These are phyloP conservation scores for Julus scanicus DNA, from an alignment of 2,888 invertebrate genomes.

Conservation along the genomic window DNA sequence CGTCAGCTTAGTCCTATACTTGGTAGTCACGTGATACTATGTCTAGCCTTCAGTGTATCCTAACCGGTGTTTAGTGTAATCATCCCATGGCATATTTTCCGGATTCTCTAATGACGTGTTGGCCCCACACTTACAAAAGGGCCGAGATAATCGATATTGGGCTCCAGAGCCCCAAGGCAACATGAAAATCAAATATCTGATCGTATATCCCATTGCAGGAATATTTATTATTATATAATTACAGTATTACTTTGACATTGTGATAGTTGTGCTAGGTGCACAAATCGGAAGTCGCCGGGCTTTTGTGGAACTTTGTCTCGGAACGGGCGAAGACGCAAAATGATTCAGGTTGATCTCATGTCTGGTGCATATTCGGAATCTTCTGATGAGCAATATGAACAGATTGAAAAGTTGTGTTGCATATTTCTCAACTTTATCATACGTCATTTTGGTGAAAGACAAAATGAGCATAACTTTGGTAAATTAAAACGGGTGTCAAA, in stretches of 20 bases:
- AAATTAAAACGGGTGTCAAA: not conserved
- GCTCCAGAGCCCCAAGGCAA: not conserved
- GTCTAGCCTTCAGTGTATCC: not conserved
- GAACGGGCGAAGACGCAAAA: not conserved
- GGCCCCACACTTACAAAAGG: constrained; percentile 6
- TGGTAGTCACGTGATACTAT: constrained; percentile 14
- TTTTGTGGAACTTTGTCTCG: not conserved
- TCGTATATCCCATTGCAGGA: constrained; percentile 10
- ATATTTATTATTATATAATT: constrained; percentile 41
- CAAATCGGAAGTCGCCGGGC: not conserved
- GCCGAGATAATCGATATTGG: constrained; percentile 39
- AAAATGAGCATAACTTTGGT: not conserved
- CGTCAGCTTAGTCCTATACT: not conserved
- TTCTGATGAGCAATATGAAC: not conserved
- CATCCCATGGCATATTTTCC: not conserved
- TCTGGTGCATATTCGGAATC: not conserved
- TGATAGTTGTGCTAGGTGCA: constrained; percentile 35
- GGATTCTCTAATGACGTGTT: not conserved
- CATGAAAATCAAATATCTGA: constrained; percentile 25
- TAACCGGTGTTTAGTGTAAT: constrained; percentile 4
- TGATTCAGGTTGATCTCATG: not conserved
- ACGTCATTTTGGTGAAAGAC: not conserved
- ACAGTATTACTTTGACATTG: constrained; percentile 45
- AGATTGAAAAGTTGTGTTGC: not conserved
- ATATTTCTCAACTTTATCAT: not conserved